Evolutionary conservation across 2,113 vertebrate genomes (phyloP), one percentile per base, ranked within the genome.

Genomic region (pig (Sus scrofa)): DNA sequence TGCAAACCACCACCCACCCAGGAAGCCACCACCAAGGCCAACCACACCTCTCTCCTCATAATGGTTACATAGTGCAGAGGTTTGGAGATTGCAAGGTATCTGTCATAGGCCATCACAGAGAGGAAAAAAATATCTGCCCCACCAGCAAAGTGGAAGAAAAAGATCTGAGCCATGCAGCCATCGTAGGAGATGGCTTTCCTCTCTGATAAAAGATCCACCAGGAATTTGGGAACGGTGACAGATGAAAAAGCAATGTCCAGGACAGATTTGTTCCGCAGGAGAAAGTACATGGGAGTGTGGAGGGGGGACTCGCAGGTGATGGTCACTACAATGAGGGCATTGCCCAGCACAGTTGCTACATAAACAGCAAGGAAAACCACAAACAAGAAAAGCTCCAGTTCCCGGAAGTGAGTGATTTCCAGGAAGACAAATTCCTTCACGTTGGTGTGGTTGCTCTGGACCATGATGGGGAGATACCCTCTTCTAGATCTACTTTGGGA

Each of bases 201-300:
- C 9, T 96, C 83, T 14, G 97, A 96, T 27, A 97, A 20, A 44
- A 98, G 96, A 19, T 96, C 93, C 15, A 93, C 90, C 65, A 97
- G 90, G 70, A 98, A 94, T 58, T 93, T 97, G 63, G 98, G 98
- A 19, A 97, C 88, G 0, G 97, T 97, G 91, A 94, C 87, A 0
- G 98, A 97, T 1, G 95, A 94, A 32, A 97, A 97, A 26, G 96
- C 22, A 32, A 96, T 91, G 34, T 98, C 98, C 37, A 98, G 78
- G 16, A 98, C 15, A 1, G 98, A 97, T 63, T 97, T 98, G 58
- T 97, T 98, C 58, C 87, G 24, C 19, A 98, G 85, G 27, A 98
- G 96, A 67, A 98, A 96, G 96, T 98, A 98, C 98, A 98, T 98
- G 52, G 97, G 98, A 1, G 60, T 96, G 92, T 98, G 97, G 52